These are phyloP conservation scores for Drosophila tanythrix DNA, from an alignment of 2,888 invertebrate species.

Conservation along the genomic window DNA sequence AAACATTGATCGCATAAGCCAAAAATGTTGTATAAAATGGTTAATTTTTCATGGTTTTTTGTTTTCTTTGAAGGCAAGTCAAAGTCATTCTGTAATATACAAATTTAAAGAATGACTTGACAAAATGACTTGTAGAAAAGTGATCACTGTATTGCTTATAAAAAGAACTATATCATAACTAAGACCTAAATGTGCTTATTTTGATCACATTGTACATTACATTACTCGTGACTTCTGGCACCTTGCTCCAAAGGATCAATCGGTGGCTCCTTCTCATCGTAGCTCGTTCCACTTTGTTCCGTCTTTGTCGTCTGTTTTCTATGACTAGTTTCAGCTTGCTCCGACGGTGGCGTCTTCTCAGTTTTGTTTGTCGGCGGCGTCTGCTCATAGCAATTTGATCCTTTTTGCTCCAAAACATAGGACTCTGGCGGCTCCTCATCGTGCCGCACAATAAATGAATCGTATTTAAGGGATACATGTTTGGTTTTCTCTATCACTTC, in stretches of 20 bases:
- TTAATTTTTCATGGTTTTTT: neutral
- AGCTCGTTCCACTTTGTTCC: neutral
- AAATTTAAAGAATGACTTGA: neutral
- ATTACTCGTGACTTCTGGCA: neutral
- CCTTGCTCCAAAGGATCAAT: neutral
- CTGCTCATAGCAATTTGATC: neutral
- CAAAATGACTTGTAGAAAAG: neutral
- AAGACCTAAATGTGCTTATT: neutral
- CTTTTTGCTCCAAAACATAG: neutral
- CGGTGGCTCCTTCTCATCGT: neutral
- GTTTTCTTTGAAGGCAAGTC: neutral
- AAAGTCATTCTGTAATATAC: neutral
- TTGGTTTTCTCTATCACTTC: slow-evolving; percentile 87
- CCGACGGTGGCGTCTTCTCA: neutral
- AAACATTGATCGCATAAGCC: neutral
- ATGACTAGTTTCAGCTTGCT: neutral
- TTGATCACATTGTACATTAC: neutral
- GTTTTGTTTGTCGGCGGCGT: neutral
- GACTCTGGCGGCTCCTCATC: slow-evolving; percentile 27
- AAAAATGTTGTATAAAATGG: neutral
- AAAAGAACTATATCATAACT: neutral
- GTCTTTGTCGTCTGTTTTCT: neutral
- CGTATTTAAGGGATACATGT: slow-evolving; percentile 85
- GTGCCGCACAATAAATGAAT: slow-evolving; percentile 78
- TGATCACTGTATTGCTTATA: neutral